Conservation (phyloP, 2,113 vertebrate species). For the Lamprotornis superbus region DNA sequence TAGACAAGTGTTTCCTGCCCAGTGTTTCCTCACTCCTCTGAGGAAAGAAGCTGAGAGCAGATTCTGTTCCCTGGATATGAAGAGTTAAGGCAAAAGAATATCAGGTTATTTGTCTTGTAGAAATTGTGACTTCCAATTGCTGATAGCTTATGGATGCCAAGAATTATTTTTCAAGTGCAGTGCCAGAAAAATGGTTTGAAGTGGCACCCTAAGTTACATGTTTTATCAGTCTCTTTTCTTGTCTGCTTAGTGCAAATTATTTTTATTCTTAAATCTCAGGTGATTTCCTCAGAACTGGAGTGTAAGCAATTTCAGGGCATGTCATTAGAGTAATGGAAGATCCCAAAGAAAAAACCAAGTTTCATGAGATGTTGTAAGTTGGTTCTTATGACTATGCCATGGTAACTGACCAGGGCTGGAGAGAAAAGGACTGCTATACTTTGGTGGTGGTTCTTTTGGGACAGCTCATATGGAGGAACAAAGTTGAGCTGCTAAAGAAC, state of each 20-base stretch:
- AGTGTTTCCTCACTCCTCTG: neutral
- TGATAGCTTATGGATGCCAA: neutral
- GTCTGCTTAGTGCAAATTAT: neutral
- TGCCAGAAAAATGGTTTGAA: neutral
- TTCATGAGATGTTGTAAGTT: neutral
- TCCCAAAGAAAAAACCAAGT: neutral
- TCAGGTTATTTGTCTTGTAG: neutral
- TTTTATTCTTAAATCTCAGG: neutral
- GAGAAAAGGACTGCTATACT: neutral
- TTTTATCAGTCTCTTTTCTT: neutral
- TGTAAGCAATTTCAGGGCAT: neutral
- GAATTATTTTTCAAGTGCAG: neutral
- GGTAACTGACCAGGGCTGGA: neutral
- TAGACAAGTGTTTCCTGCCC: neutral
- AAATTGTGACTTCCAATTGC: neutral
- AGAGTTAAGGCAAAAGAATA: neutral
- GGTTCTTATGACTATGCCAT: neutral
- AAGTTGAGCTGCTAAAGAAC: neutral
- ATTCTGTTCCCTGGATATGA: neutral
- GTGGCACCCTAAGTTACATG: neutral
- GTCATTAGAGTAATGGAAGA: neutral
- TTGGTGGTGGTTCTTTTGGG: neutral
- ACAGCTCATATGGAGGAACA: neutral
- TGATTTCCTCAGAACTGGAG: neutral
- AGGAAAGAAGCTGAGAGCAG: neutral